Percentiles rank a stretch among this genome's conserved stretches.
These are phyloP conservation scores for Acanthaster planci DNA, from an alignment of 35 echinoderm and acorn worm genomes.

Conservation along the genomic window DNA sequence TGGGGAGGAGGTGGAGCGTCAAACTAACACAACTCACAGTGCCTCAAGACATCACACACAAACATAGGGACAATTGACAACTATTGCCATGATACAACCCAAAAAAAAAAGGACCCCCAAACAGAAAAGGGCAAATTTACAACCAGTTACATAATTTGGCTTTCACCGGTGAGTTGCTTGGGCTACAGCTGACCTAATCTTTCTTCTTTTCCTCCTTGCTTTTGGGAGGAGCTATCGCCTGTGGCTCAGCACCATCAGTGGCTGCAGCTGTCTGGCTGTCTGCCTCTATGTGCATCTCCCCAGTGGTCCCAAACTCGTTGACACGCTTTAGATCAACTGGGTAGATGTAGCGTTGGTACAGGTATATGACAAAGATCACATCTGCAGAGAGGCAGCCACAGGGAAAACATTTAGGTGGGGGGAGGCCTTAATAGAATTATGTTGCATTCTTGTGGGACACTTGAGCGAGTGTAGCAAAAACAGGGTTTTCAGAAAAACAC, in stretches of 20 bases:
- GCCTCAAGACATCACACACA: constrained; percentile 4
- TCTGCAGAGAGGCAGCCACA: constrained; percentile 49
- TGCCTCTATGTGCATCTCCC: constrained; percentile 80
- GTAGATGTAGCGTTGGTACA: constrained; percentile 97
- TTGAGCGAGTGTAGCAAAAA: too few species aligned
- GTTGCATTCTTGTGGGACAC: too few species aligned
- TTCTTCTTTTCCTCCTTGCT: constrained; percentile 10
- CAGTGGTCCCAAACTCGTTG: constrained; percentile 95
- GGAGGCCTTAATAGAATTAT: too few species aligned
- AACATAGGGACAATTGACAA: background rate
- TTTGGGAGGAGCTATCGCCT: background rate
- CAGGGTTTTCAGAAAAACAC: too few species aligned
- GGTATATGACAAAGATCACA: constrained; percentile 91
- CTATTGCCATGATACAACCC: constrained; percentile 5
- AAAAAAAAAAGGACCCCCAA: background rate
- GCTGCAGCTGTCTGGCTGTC: background rate
- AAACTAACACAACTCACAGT: background rate
- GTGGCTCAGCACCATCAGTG: background rate
- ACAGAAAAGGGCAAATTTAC: background rate
- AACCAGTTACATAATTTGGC: background rate
- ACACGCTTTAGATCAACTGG: constrained; percentile 88
- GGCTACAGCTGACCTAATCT: background rate
- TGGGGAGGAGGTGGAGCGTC: too few species aligned
- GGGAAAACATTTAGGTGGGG: background rate
- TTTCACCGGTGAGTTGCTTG: background rate